Percentiles rank a stretch among this genome's conserved stretches.
These are phyloP conservation scores for Diadophis punctatus DNA, from an alignment of 2,113 vertebrate genomes.

Conservation along the genomic window DNA sequence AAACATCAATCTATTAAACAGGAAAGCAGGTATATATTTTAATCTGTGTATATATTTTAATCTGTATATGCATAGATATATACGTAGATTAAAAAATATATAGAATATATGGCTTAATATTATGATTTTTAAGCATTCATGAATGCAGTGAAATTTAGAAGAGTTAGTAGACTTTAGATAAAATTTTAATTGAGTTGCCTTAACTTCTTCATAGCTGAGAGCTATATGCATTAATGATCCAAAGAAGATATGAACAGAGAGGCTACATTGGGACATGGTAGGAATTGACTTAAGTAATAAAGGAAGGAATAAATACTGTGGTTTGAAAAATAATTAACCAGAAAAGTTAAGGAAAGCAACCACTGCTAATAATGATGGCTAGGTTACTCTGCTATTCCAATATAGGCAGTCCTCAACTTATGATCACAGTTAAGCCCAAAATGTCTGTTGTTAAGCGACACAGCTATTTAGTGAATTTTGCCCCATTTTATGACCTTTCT, in stretches of 20 bases:
- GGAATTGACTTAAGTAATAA: not conserved
- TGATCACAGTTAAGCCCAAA: not conserved
- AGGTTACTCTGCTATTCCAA: not conserved
- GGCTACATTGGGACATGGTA: not conserved
- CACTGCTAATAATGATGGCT: not conserved
- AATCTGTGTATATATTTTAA: not conserved
- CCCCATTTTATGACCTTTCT: not conserved
- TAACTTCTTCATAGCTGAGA: not conserved
- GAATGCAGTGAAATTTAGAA: not conserved
- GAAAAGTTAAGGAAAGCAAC: not conserved
- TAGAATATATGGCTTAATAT: slow-evolving; percentile 22
- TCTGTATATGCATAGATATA: slow-evolving; percentile 58
- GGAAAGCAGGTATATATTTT: slow-evolving; percentile 65
- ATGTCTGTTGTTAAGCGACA: not conserved
- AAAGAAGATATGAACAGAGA: not conserved
- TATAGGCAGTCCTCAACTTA: not conserved
- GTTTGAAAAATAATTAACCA: not conserved
- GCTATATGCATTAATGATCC: not conserved
- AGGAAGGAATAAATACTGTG: not conserved
- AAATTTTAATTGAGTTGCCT: slow-evolving; percentile 8
- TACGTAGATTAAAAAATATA: not conserved
- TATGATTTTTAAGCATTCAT: slow-evolving; percentile 21
- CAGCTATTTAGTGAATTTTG: not conserved
- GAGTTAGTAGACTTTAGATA: not conserved
- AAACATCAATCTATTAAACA: slow-evolving; percentile 71